Conservation (phyloP, 1,140 invertebrate genomes). For the Augochlora pura region DNA sequence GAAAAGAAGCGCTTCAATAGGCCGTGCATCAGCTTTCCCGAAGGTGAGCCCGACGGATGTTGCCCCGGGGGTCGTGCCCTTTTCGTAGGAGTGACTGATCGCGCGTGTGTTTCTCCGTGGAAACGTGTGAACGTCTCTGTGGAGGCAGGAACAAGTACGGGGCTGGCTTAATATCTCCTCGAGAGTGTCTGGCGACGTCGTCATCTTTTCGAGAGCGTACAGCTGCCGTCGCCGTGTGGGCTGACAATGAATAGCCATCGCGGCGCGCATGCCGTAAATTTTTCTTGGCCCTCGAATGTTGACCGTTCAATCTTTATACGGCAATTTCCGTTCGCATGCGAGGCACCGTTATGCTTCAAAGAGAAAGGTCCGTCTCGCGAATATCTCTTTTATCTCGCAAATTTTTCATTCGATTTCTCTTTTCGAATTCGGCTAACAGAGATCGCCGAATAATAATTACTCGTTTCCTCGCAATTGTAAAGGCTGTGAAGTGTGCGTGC, state of each 20-base stretch:
- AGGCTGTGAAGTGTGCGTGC: too few species aligned
- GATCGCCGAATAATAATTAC: too few species aligned
- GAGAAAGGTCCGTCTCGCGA: too few species aligned
- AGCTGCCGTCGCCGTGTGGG: constrained; percentile 32
- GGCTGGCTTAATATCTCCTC: constrained; percentile 37
- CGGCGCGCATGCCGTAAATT: constrained; percentile 37
- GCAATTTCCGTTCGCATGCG: too few species aligned
- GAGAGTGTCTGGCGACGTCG: constrained; percentile 45
- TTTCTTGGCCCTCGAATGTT: neutral
- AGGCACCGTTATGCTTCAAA: too few species aligned
- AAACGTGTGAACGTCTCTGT: constrained; percentile 13
- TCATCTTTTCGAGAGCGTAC: constrained; percentile 31
- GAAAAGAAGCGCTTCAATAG: constrained; percentile 13
- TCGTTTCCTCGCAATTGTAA: too few species aligned
- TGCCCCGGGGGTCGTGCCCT: constrained; percentile 35
- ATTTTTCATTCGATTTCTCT: too few species aligned
- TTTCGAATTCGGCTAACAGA: too few species aligned
- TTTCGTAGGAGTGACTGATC: constrained; percentile 36
- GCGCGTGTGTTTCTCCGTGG: neutral
- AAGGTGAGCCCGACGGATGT: constrained; percentile 25
- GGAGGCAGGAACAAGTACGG: neutral
- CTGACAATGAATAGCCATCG: constrained; percentile 1
- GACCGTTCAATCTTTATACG: neutral
- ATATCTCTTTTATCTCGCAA: too few species aligned
- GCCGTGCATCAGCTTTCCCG: constrained; percentile 25